Base-by-base conservation (phyloP, 2,888 invertebrate species). In the Drosophila gaucha region DNA sequence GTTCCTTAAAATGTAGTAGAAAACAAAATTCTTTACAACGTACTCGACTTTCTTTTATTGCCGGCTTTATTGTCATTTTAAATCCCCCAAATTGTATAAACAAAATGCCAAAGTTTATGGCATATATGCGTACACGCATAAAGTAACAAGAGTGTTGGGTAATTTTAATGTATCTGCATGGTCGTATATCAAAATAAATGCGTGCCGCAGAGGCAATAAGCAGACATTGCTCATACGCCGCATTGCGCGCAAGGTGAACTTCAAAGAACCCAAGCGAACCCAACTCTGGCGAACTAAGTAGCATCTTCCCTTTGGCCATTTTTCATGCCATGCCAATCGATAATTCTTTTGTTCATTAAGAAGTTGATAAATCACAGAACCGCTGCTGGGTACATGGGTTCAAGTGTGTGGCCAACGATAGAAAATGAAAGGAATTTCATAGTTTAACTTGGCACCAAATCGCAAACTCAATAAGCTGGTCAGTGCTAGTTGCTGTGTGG, bases 341-440 rank as follows among this genome's bases (percentile, higher is more conserved):
- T 83, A 87, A 78, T 87, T 85, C 88, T 82, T 85, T 87, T 83
- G 82, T 83, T 87, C 86, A 83, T 83, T 83, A 85, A 83, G 82
- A 71, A 87, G 82, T 83, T 85, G 75, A 83, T 83, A 83, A 83
- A 83, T 83, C 82, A 83, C 78, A 63, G 69, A 22, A 50, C 6
- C 36, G 20, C 30, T 36, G 51, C n/a, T 16, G 38, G 20, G 47
- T 31, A 38, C 50, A 28, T 35, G 36, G 18, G 9, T 30, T 41
- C 20, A 35, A 24, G 35, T 24, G 14, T 10, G 26, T 2, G 43
- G 35, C 57, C 51, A 64, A 52, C 46, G 58, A 65, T 14, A 50
- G 43, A 62, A 71, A 80, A 80, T 67, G 58, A 71, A 64, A 60
- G 80, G 80, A 77, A 80, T 80, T 80, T 80, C 68, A 80, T 86